Base-by-base conservation (phyloP, 2,797 vertebrate genomes). In the Tokudaia tokunoshimensis region DNA sequence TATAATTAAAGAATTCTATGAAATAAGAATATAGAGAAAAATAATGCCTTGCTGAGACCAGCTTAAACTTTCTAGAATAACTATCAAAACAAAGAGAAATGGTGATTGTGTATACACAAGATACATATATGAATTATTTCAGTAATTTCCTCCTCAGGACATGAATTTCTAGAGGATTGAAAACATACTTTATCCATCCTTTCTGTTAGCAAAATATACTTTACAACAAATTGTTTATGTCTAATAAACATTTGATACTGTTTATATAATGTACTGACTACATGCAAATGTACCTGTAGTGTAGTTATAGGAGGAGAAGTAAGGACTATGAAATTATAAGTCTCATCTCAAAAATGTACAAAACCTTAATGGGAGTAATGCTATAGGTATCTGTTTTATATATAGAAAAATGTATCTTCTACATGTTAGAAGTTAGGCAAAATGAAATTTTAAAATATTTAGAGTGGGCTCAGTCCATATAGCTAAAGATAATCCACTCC, bases 291-390 rank as follows among this genome's bases (percentile, higher is more conserved):
- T 0, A 20, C 17, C 17, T 70, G 15, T 37, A 41, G 59, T 41
- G 29, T 55, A 59, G 52, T 5, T 5, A 65, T 31, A 80, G 91
- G 6, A 86, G 89, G 8, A 89, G 59, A 65, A 84, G 4, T 83
- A 84, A 65, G 63, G 12, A 8, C 19, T 67, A 50, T n/a, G 19
- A 20, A 85, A 67, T 24, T 67, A n/a, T 34, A 24, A 85, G 44
- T n/a, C 96, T 97, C 78, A 75, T 85, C 96, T 95, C 93, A 88
- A 95, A 6, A 34, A 6, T 89, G 75, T 95, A 65, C 87, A 63
- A 97, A 90, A 74, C 3, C 85, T 80, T 37, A 93, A 95, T 15
- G 9, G 14, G 52, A n/a, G 52, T 24, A 89, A 95, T 78, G 22
- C 67, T 97, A 90, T 1, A 94, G 29, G 9, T 59, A 63, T 3